These are phyloP conservation scores for Sinotaia quadrata DNA, from an alignment of 2,888 invertebrate species.

Conservation along the genomic window DNA sequence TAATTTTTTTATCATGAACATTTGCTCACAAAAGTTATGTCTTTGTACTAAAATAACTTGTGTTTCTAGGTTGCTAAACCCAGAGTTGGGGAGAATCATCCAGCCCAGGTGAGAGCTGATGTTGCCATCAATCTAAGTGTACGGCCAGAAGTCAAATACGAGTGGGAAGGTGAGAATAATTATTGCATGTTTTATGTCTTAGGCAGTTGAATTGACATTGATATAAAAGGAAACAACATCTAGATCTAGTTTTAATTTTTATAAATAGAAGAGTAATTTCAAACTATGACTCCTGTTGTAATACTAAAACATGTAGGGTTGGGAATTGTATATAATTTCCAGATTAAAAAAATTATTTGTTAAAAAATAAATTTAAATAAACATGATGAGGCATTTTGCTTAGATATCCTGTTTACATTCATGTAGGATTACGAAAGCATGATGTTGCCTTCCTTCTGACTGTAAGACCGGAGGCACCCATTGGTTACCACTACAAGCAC, in stretches of 20 bases:
- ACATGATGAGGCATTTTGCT: too few relatives aligned
- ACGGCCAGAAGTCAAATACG: slow-evolving; percentile 90
- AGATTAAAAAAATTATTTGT: too few relatives aligned
- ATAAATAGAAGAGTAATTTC: too few relatives aligned
- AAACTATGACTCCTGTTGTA: neutral
- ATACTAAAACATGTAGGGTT: neutral
- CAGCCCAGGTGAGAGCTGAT: slow-evolving; percentile 95
- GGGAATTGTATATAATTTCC: too few relatives aligned
- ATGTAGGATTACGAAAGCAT: slow-evolving; percentile 85
- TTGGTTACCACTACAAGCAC: slow-evolving; percentile 77
- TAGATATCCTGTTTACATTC: neutral
- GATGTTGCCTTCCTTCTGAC: slow-evolving; percentile 98
- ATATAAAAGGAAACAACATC: too few relatives aligned
- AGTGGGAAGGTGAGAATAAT: slow-evolving; percentile 84
- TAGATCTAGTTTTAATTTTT: too few relatives aligned
- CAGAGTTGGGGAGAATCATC: slow-evolving; percentile 87
- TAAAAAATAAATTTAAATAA: too few relatives aligned
- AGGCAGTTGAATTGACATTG: too few relatives aligned
- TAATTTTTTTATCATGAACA: too few relatives aligned
- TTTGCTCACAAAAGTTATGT: too few relatives aligned
- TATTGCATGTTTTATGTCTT: neutral
- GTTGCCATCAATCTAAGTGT: slow-evolving; percentile 93
- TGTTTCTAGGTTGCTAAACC: slow-evolving; percentile 75
- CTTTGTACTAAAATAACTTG: too few relatives aligned
- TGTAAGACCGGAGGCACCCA: slow-evolving; percentile 86